Conservation (phyloP, 1,140 invertebrate genomes). For the Papilio dardanus region DNA sequence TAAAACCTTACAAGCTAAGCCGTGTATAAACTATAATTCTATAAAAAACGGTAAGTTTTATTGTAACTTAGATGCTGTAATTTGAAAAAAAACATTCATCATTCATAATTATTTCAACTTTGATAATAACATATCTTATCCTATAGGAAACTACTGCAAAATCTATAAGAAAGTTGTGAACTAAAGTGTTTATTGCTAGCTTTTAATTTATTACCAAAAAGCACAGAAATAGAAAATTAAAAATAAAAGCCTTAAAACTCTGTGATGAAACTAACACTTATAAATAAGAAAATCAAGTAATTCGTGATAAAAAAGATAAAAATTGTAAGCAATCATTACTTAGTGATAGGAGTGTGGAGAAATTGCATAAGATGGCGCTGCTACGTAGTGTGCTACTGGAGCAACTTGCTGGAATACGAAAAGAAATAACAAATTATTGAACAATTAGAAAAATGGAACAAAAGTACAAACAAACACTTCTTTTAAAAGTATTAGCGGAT, state of each 20-base stretch:
- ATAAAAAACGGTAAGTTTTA: slow-evolving; percentile 34
- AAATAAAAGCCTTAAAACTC: background rate
- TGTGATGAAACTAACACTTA: slow-evolving; percentile 8
- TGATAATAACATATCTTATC: background rate
- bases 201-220: background rate
- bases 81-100: slow-evolving; percentile 39
- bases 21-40: slow-evolving; percentile 26
- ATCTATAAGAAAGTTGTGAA: background rate
- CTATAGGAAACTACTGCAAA: slow-evolving; percentile 7
- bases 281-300: slow-evolving; percentile 10
- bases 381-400: slow-evolving; percentile 57
- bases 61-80: slow-evolving; percentile 57
- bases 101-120: slow-evolving; percentile 35
- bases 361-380: slow-evolving; percentile 53
- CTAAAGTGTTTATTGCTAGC: background rate
- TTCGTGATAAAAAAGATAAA: background rate
- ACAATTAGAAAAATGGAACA: slow-evolving; percentile 28
- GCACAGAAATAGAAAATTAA: background rate
- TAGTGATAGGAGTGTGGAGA: slow-evolving; percentile 52
- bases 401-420: slow-evolving; percentile 50
- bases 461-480: background rate
- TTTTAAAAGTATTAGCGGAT: background rate
- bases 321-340: background rate
- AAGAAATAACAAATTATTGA: slow-evolving; percentile 38
- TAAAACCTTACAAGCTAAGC: slow-evolving; percentile 36